A percentile compares a stretch with the other conserved stretches of the same genome.
phyloP scores from a whole-genome alignment of 1,140 invertebrate genomes.

The Cepaea nemoralis region DNA sequence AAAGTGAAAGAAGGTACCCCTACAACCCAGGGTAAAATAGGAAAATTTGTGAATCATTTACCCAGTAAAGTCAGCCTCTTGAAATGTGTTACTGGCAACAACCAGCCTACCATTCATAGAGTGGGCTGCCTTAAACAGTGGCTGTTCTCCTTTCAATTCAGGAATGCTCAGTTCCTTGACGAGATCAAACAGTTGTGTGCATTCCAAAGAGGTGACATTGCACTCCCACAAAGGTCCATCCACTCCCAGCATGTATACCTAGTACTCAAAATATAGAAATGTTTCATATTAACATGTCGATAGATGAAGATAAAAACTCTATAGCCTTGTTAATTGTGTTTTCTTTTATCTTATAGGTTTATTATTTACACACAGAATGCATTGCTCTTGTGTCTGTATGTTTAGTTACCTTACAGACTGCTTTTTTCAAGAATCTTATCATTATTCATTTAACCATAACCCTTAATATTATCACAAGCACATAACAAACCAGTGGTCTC shows the following conservation, averaged over 20 bases:
- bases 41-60: neutral
- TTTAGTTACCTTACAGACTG: too few relatives aligned
- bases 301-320: too few relatives aligned
- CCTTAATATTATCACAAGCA: too few relatives aligned
- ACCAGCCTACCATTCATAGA: conserved; percentile 48
- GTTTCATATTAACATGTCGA: too few relatives aligned
- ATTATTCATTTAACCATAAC: too few relatives aligned
- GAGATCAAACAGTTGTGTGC: conserved; percentile 47
- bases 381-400: too few relatives aligned
- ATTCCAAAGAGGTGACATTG: conserved; percentile 41
- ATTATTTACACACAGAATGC: too few relatives aligned
- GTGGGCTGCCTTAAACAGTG: conserved; percentile 51
- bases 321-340: too few relatives aligned
- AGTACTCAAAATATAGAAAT: neutral
- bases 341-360: too few relatives aligned
- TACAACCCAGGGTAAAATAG: neutral
- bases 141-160: conserved; percentile 37
- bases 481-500: too few relatives aligned
- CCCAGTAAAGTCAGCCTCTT: conserved; percentile 47
- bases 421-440: too few relatives aligned
- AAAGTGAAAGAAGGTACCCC: too few relatives aligned
- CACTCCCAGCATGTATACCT: conserved; percentile 54
- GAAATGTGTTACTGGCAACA: conserved; percentile 49
- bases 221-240: conserved; percentile 53
- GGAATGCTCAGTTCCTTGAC: conserved; percentile 41